Percentiles rank a stretch among this genome's conserved stretches.
These are phyloP conservation scores for Apotomis capreana DNA, from an alignment of 2,888 invertebrate species.

Conservation along the genomic window DNA sequence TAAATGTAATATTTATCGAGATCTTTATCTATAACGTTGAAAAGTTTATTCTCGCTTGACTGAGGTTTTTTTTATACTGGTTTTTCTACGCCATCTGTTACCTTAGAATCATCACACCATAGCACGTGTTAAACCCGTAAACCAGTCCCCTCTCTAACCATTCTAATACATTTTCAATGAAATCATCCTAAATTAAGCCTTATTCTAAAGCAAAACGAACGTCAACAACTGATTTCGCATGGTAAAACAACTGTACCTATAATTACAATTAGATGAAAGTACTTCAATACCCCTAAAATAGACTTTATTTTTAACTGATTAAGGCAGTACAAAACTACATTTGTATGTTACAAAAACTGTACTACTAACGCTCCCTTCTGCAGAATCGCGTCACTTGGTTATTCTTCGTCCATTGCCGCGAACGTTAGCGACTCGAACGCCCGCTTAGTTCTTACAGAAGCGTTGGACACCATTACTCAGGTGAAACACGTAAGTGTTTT, in stretches of 20 bases:
- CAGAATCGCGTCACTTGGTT: constrained; percentile 45
- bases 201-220: not conserved
- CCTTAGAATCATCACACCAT: constrained; percentile 63
- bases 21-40: not conserved
- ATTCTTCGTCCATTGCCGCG: constrained; percentile 54
- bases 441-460: constrained; percentile 52
- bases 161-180: not conserved
- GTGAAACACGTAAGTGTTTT: constrained; percentile 51
- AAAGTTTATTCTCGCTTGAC: constrained; percentile 1
- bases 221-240: constrained; percentile 4
- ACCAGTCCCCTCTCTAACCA: constrained; percentile 28
- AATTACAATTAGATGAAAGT: not conserved
- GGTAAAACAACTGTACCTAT: constrained; percentile 23
- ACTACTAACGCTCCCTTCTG: constrained; percentile 28
- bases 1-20: not conserved
- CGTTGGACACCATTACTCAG: constrained; percentile 60
- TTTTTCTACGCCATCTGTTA: constrained; percentile 61
- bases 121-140: constrained; percentile 68
- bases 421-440: constrained; percentile 31
- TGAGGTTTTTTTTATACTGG: constrained; percentile 10
- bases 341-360: constrained; percentile 20
- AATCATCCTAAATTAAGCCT: constrained; percentile 6
- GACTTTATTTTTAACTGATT: constrained; percentile 5
- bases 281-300: constrained; percentile 4
- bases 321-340: constrained; percentile 4